Base-by-base conservation (phyloP, 2,113 vertebrate species). In the Poecilia latipinna region DNA sequence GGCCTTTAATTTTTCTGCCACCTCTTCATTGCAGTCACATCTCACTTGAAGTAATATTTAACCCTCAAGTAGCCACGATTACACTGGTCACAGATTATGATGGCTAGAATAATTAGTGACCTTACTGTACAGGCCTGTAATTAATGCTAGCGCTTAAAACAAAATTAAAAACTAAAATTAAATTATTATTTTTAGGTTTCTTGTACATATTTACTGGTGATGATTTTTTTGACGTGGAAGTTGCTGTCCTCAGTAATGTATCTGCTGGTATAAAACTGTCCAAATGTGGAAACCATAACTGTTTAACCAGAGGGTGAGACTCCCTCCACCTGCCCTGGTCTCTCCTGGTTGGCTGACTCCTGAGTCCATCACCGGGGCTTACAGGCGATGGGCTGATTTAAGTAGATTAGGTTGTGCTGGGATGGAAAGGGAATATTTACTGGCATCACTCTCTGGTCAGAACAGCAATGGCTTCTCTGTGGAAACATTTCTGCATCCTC, bases 371-470 rank as follows among this genome's bases (percentile, higher is more conserved):
- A 39, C 15, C 7, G 61, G 71, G 79, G 75, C 4, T 84, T 89
- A 86, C 3, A 78, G 70, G 8, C 39, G 19, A 81, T 74, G 87
- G 78, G 82, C 82, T 86, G 90, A 85, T 85, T 89, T 86, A 88
- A 90, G 86, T 77, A 86, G 90, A 89, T 91, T 90, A 91, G 4
- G 5, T 19, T 63, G 68, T 37, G 37, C 33, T 39, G 68, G 33
- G 68, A 60, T 51, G 61, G 37, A 63, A 13, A 69, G 74, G 63
- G 70, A 72, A 54, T 13, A 65, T 66, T 69, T 81, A 57, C 68
- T 68, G 82, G 84, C 66, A 83, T 86, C 82, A 61, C 65, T n/a
- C 65, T 77, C 65, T 44, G 68, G 72, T 83, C 78, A 44, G 17
- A 66, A 66, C 70, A 65, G 75, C 31, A 13, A 91, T 91, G 90